These are phyloP conservation scores for Papilio polyxenes DNA, from an alignment of 1,140 invertebrate genomes.

Conservation along the genomic window DNA sequence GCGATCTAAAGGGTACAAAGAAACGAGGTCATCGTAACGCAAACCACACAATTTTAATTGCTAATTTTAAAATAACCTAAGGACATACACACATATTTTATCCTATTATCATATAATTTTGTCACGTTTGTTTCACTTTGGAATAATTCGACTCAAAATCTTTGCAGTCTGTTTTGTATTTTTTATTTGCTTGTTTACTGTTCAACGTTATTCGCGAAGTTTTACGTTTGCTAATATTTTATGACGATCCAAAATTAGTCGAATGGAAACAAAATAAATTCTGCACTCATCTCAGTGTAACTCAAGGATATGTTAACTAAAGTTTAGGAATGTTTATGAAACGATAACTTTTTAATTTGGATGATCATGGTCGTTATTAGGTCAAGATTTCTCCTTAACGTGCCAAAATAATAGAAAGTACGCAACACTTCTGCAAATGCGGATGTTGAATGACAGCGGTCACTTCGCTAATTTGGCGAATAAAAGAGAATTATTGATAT, in stretches of 20 bases:
- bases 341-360: too few species aligned
- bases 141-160: constrained; percentile 20
- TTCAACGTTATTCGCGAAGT: neutral
- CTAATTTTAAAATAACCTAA: constrained; percentile 46
- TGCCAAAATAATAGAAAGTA: too few species aligned
- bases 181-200: constrained; percentile 14
- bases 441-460: too few species aligned
- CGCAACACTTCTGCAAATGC: too few species aligned
- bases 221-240: neutral
- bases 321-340: neutral
- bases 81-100: constrained; percentile 41
- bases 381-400: too few species aligned
- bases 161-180: constrained; percentile 7
- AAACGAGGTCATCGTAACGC: constrained; percentile 45
- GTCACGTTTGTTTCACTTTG: constrained; percentile 37
- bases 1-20: constrained; percentile 38
- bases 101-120: constrained; percentile 39
- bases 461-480: too few species aligned
- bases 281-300: neutral
- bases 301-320: neutral
- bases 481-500: too few species aligned
- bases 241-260: neutral
- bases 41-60: constrained; percentile 55
- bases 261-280: neutral
- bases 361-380: too few species aligned